Evolutionary conservation across 2,113 vertebrate species (phyloP).

Genomic region (Psettodes erumei): DNA sequence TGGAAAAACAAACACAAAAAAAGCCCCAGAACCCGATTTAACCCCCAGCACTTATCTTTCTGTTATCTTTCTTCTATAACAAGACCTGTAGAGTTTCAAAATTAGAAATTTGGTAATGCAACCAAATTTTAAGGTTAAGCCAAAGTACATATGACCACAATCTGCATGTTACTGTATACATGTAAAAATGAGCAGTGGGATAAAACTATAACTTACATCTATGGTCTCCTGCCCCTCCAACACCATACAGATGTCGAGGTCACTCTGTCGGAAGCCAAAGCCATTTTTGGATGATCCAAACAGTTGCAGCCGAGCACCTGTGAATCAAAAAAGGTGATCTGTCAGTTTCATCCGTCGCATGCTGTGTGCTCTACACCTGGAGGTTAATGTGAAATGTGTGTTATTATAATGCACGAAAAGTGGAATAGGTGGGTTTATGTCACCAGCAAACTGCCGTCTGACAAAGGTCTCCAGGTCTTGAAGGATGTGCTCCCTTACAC

Average conservation of each 20-base stretch:
- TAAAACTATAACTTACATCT: slow-evolving; percentile 79
- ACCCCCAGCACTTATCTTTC: too few species aligned
- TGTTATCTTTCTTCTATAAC: too few species aligned
- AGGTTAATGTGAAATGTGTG: background rate
- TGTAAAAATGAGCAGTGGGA: background rate
- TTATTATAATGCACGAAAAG: too few species aligned
- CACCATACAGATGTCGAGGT: slow-evolving; percentile 96
- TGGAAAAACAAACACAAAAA: slow-evolving; percentile 1
- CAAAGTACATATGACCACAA: background rate
- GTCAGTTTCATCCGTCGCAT: background rate
- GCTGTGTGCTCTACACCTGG: background rate
- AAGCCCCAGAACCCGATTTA: background rate
- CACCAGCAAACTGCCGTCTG: slow-evolving; percentile 89
- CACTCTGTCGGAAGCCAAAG: slow-evolving; percentile 95
- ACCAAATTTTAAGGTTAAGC: background rate
- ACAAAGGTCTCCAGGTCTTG: slow-evolving; percentile 90
- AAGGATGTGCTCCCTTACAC: slow-evolving; percentile 90
- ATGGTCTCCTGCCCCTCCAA: slow-evolving; percentile 89
- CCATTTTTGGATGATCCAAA: slow-evolving; percentile 98
- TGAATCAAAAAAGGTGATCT: background rate
- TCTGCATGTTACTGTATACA: background rate
- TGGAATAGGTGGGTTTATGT: slow-evolving; percentile 16
- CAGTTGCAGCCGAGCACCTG: slow-evolving; percentile 90
- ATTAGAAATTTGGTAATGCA: background rate
- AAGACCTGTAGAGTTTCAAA: too few species aligned